These are phyloP conservation scores for Drosophila quasianomalipes DNA, from an alignment of 2,888 invertebrate genomes.

Conservation along the genomic window DNA sequence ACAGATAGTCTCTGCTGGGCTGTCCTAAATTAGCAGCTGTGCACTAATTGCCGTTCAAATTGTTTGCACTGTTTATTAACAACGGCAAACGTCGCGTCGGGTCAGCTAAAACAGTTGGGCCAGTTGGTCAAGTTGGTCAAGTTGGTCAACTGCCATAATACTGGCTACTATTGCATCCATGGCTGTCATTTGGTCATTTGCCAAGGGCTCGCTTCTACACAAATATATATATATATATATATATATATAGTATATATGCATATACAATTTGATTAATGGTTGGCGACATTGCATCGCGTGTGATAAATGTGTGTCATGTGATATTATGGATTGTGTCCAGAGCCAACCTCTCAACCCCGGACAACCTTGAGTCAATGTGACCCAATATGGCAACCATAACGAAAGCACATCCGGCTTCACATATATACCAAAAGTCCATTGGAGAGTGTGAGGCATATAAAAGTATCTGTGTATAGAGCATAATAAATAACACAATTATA, in stretches of 20 bases:
- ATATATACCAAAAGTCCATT: not conserved
- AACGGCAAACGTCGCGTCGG: conserved; percentile 27
- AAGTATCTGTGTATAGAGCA: not conserved
- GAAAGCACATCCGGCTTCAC: conserved; percentile 1
- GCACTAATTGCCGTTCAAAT: conserved; percentile 72
- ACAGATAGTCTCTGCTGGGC: conserved; percentile 52
- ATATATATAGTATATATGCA: not conserved
- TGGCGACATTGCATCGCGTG: conserved; percentile 55
- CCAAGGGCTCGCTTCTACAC: conserved; percentile 34
- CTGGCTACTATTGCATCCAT: conserved; percentile 1
- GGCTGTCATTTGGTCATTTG: conserved; percentile 1
- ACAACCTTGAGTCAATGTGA: conserved; percentile 5
- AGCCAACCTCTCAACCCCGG: not conserved
- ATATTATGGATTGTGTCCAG: conserved; percentile 10
- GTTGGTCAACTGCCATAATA: conserved; percentile 9
- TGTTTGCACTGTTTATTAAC: conserved; percentile 57
- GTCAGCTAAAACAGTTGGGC: conserved; percentile 55
- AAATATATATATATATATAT: not conserved
- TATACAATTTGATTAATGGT: conserved; percentile 46
- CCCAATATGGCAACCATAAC: conserved; percentile 2
- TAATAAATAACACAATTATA: not conserved
- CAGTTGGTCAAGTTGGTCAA: conserved; percentile 62
- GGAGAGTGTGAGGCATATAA: not conserved
- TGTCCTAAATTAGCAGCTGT: conserved; percentile 76
- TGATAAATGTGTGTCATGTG: conserved; percentile 61